A percentile compares a stretch with the other conserved stretches of the same genome.
Evolutionary conservation across 2,113 vertebrate species (phyloP).

Genomic region (Chitala chitala): DNA sequence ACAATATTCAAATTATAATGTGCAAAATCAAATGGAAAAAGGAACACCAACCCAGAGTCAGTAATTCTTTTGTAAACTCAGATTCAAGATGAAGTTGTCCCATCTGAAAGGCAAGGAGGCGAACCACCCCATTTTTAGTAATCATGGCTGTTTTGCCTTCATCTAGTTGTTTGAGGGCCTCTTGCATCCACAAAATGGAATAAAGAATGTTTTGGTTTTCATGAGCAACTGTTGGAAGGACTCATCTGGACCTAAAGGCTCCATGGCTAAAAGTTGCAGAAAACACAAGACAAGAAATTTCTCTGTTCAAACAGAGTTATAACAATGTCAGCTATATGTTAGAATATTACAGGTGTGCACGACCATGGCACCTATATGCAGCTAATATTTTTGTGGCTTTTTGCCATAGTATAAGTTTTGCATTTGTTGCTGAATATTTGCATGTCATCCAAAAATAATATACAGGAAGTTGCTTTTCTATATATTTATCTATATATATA

Average conservation of each 20-base stretch:
- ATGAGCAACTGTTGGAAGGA: conserved; percentile 28
- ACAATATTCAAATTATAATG: not conserved
- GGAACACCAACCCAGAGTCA: not conserved
- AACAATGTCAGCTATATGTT: not conserved
- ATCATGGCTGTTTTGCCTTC: conserved; percentile 10
- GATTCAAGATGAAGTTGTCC: conserved; percentile 6
- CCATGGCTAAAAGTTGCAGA: not conserved
- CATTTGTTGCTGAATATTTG: not conserved
- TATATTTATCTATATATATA: too few species aligned
- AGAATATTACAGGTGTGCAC: not conserved
- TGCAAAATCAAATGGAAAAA: not conserved
- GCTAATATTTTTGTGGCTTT: too few species aligned
- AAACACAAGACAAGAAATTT: not conserved
- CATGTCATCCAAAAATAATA: too few species aligned
- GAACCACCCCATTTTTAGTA: conserved; percentile 20
- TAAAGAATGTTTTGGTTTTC: conserved; percentile 16
- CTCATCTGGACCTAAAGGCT: conserved; percentile 32
- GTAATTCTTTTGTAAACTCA: not conserved
- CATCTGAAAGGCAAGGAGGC: conserved; percentile 14
- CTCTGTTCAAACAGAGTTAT: not conserved
- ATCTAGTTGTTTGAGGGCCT: conserved; percentile 31
- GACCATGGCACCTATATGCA: not conserved
- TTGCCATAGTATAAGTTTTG: not conserved
- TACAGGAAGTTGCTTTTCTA: too few species aligned
- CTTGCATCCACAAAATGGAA: conserved; percentile 31